Percentiles rank a stretch among this genome's conserved stretches.
Evolutionary conservation across 2,113 vertebrate species (phyloP).

Genomic region (Hippocampus guttulatus): DNA sequence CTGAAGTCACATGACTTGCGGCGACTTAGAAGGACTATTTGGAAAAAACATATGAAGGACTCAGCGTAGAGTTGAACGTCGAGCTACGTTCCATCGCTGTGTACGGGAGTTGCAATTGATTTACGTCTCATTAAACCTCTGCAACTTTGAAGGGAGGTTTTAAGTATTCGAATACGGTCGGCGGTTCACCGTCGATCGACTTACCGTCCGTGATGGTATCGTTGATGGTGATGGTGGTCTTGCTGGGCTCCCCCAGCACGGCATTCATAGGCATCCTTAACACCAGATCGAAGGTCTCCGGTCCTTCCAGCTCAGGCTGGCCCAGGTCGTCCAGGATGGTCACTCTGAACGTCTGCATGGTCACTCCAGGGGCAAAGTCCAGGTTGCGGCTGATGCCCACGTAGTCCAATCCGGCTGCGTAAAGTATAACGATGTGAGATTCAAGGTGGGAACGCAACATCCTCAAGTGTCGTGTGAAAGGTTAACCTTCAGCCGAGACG

Average conservation of each 20-base stretch:
- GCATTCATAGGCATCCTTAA: slow-evolving; percentile 78
- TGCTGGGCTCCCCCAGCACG: slow-evolving; percentile 79
- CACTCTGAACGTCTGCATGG: slow-evolving; percentile 77
- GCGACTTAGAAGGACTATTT: too few relatives aligned
- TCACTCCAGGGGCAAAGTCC: slow-evolving; percentile 79
- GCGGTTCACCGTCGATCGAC: slow-evolving; percentile 16
- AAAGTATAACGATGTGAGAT: slow-evolving; percentile 2
- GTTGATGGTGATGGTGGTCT: slow-evolving; percentile 77
- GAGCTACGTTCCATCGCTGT: too few relatives aligned
- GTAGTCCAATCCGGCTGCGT: slow-evolving; percentile 79
- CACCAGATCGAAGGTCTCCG: slow-evolving; percentile 78
- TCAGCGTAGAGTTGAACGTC: too few relatives aligned
- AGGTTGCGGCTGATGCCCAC: slow-evolving; percentile 78
- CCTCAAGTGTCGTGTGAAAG: background rate
- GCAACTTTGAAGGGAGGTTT: too few relatives aligned
- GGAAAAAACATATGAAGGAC: too few relatives aligned
- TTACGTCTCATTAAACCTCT: too few relatives aligned
- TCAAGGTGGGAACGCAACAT: background rate
- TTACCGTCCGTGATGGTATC: slow-evolving; percentile 75
- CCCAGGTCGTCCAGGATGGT: slow-evolving; percentile 80
- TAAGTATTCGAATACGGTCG: too few relatives aligned
- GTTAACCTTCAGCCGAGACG: slow-evolving; percentile 78
- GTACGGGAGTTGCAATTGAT: too few relatives aligned
- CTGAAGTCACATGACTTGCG: too few relatives aligned
- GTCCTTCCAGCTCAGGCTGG: slow-evolving; percentile 78